Conservation (phyloP, 2,113 vertebrate genomes). For the Tetrax tetrax region DNA sequence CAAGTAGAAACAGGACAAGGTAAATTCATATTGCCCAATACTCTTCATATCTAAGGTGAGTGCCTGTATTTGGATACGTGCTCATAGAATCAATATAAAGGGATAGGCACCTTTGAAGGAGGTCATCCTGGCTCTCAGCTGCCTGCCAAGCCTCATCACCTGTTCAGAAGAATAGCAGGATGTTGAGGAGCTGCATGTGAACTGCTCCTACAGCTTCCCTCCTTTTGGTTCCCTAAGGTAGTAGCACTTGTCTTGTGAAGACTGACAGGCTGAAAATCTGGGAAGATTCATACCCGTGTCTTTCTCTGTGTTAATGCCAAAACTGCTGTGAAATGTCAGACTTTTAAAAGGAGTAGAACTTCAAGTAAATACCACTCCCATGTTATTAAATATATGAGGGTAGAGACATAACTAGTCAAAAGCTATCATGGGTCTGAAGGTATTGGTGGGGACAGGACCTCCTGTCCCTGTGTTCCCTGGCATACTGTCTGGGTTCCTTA, state of each 20-base stretch:
- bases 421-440: not conserved
- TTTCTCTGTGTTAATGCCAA: not conserved
- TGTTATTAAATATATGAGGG: not conserved
- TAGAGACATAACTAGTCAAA: not conserved
- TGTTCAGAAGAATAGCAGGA: not conserved
- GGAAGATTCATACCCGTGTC: not conserved
- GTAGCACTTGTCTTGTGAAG: not conserved
- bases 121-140: not conserved
- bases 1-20: not conserved
- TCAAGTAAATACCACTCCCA: not conserved
- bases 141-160: not conserved
- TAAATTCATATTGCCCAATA: not conserved
- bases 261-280: not conserved
- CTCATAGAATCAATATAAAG: not conserved
- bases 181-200: not conserved
- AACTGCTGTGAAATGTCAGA: not conserved
- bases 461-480: not conserved
- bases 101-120: not conserved
- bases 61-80: rapidly evolving
- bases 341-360: not conserved
- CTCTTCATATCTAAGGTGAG: not conserved
- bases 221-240: not conserved
- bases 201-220: not conserved
- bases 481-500: not conserved
- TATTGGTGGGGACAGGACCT: not conserved